Percentiles rank a stretch among this genome's conserved stretches.
Conservation (phyloP, 2,888 invertebrate species). For the Philaethria dido region DNA sequence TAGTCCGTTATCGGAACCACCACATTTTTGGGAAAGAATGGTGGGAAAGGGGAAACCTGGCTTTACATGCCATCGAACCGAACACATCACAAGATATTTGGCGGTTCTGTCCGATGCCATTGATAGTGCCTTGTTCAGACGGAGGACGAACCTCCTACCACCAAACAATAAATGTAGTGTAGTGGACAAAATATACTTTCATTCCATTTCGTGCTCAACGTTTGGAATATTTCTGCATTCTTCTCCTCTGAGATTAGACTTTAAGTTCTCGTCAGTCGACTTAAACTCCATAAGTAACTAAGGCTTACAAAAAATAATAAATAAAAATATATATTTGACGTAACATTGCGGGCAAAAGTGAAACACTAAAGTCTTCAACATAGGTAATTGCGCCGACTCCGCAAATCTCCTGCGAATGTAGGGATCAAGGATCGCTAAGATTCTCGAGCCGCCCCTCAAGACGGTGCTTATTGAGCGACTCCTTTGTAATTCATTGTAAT, state of each 20-base stretch:
- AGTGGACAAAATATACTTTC: too few species aligned
- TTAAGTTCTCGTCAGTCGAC: not conserved
- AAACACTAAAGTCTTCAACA: slow-evolving; percentile 44
- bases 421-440: slow-evolving; percentile 72
- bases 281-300: not conserved
- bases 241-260: not conserved
- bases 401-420: slow-evolving; percentile 61
- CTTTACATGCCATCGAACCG: too few species aligned
- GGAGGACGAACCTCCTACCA: too few species aligned
- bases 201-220: not conserved
- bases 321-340: not conserved
- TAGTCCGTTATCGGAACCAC: too few species aligned
- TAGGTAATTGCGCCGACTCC: slow-evolving; percentile 53
- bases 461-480: slow-evolving; percentile 61
- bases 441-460: slow-evolving; percentile 58
- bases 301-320: not conserved
- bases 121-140: too few species aligned
- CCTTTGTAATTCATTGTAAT: slow-evolving; percentile 71
- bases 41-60: too few species aligned
- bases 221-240: not conserved
- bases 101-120: too few species aligned
- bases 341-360: slow-evolving; percentile 1
- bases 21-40: too few species aligned
- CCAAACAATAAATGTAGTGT: too few species aligned
- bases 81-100: too few species aligned